A percentile compares a stretch with the other conserved stretches of the same genome.
These are phyloP conservation scores for Pseudachorutes palmiensis DNA, from an alignment of 1,140 invertebrate genomes.

Conservation along the genomic window DNA sequence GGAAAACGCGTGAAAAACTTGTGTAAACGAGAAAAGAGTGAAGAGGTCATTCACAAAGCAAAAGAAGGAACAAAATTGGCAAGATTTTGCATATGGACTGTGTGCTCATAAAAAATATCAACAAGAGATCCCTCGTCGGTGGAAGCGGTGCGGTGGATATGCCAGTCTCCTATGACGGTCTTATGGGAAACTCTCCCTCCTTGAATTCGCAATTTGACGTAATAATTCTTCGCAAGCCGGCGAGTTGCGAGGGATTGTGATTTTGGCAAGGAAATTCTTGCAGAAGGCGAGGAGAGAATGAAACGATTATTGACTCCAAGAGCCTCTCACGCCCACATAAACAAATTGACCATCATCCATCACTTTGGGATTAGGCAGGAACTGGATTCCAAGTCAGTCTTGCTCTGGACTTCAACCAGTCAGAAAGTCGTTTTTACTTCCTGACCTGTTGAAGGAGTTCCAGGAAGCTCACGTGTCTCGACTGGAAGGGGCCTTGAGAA, in stretches of 20 bases:
- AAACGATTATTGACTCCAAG: background rate
- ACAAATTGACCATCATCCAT: background rate
- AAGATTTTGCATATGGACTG: conserved; percentile 31
- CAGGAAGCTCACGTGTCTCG: background rate
- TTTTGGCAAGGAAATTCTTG: too few relatives aligned
- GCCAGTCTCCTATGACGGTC: too few relatives aligned
- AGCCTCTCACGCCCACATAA: background rate
- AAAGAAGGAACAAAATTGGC: conserved; percentile 24
- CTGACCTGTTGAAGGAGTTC: background rate
- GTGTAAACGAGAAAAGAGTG: conserved; percentile 3
- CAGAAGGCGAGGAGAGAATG: background rate
- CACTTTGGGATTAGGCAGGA: too few relatives aligned
- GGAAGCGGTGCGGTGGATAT: too few relatives aligned
- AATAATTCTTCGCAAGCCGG: too few relatives aligned
- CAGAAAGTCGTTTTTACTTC: too few relatives aligned
- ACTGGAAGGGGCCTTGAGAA: background rate
- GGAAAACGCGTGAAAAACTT: background rate
- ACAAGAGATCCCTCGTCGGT: too few relatives aligned
- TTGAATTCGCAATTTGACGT: too few relatives aligned
- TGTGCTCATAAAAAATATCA: conserved; percentile 30
- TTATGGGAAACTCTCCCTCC: too few relatives aligned
- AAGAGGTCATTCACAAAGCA: conserved; percentile 36
- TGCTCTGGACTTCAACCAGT: too few relatives aligned
- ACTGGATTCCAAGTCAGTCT: too few relatives aligned
- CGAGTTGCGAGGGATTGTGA: too few relatives aligned